Evolutionary conservation across 2,888 invertebrate genomes (phyloP).

Genomic region (Muscina levida): DNA sequence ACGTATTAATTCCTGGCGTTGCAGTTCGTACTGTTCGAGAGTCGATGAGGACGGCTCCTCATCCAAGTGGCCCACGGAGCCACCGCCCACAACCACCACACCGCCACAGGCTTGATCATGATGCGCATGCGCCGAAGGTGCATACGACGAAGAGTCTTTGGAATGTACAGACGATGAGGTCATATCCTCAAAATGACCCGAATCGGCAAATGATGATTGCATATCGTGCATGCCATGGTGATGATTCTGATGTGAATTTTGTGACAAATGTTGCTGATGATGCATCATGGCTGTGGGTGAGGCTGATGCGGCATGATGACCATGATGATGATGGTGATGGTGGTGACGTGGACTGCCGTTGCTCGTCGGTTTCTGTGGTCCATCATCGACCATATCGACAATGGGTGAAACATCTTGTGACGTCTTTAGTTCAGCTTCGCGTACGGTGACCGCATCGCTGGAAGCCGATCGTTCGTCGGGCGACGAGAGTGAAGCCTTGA

Average conservation of each 20-base stretch:
- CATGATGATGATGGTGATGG: constrained; percentile 76
- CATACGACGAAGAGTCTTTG: constrained; percentile 84
- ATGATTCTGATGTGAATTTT: constrained; percentile 65
- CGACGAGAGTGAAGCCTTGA: constrained; percentile 89
- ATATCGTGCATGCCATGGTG: constrained; percentile 81
- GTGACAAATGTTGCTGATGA: constrained; percentile 56
- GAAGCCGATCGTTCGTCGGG: constrained; percentile 90
- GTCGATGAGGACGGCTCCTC: constrained; percentile 71
- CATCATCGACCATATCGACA: constrained; percentile 81
- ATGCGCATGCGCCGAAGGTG: constrained; percentile 74
- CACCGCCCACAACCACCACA: constrained; percentile 57
- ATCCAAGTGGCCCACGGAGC: constrained; percentile 18
- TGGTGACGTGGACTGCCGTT: constrained; percentile 66
- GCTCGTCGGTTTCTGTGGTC: constrained; percentile 76
- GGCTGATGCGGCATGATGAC: constrained; percentile 75
- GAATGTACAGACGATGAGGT: constrained; percentile 88
- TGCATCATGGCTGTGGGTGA: constrained; percentile 39
- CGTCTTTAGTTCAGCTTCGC: constrained; percentile 84
- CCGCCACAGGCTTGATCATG: constrained; percentile 80
- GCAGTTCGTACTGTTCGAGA: constrained; percentile 82
- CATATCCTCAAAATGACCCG: constrained; percentile 92
- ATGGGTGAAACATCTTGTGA: constrained; percentile 82
- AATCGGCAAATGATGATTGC: constrained; percentile 90
- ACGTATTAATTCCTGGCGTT: constrained; percentile 85
- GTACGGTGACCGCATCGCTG: constrained; percentile 87